These are phyloP conservation scores for Dermatemys mawii DNA, from an alignment of 2,113 vertebrate species.

Conservation along the genomic window DNA sequence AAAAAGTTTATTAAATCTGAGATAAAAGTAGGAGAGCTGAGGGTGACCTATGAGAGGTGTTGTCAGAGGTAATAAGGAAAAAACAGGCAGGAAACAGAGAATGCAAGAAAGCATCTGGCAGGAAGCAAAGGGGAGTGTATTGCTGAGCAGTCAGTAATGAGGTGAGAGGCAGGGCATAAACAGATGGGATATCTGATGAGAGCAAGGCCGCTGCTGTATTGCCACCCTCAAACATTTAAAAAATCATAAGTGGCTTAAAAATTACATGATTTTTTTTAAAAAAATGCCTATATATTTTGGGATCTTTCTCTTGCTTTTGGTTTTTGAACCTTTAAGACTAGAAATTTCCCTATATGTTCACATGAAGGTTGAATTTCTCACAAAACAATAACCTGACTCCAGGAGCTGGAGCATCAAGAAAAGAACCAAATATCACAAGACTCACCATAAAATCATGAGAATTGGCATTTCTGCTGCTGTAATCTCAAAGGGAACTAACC, in stretches of 20 bases:
- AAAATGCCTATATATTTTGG: not conserved
- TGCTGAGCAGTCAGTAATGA: not conserved
- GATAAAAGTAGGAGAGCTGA: not conserved
- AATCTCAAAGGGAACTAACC: not conserved
- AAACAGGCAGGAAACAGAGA: not conserved
- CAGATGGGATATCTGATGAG: not conserved
- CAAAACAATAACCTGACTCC: not conserved
- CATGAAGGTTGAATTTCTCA: fast-evolving
- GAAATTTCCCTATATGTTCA: not conserved
- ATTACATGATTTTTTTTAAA: not conserved
- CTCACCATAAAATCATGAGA: not conserved
- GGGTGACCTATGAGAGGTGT: fast-evolving
- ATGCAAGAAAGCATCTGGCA: not conserved
- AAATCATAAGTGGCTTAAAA: not conserved
- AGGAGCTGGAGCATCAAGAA: not conserved
- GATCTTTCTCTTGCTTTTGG: not conserved
- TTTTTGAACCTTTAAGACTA: fast-evolving
- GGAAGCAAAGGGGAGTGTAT: slow-evolving; percentile 30
- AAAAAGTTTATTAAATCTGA: not conserved
- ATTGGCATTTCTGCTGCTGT: not conserved
- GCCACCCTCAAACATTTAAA: not conserved
- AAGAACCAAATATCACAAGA: fast-evolving
- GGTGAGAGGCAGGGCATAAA: not conserved
- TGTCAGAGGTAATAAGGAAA: not conserved
- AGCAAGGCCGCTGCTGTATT: not conserved